Percentiles rank a stretch among this genome's conserved stretches.
Evolutionary conservation across 2,888 invertebrate species (phyloP).

Genomic region (Adelognathus sp.): DNA sequence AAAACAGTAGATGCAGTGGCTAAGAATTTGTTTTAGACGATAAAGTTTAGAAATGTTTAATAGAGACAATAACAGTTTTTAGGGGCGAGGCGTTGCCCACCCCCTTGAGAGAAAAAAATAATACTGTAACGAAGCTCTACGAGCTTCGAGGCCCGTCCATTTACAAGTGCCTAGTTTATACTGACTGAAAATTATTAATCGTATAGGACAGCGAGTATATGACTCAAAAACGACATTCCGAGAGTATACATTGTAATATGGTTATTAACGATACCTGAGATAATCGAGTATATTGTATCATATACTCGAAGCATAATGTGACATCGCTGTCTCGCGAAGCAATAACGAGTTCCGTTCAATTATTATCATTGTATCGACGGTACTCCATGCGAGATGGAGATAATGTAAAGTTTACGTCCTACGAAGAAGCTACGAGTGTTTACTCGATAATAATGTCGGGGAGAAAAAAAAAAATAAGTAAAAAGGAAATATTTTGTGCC

Average conservation of each 20-base stretch:
- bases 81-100: too few relatives aligned
- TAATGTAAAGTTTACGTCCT: slow-evolving; percentile 46
- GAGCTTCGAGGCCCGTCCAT: slow-evolving; percentile 60
- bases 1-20: too few relatives aligned
- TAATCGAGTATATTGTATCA: slow-evolving; percentile 42
- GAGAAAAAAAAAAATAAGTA: background rate
- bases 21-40: too few relatives aligned
- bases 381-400: slow-evolving; percentile 63
- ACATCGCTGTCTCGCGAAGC: slow-evolving; percentile 50
- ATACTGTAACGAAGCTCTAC: slow-evolving; percentile 38
- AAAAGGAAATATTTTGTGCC: background rate
- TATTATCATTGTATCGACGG: slow-evolving; percentile 52
- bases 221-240: slow-evolving; percentile 57
- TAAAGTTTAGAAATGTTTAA: too few relatives aligned
- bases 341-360: slow-evolving; percentile 4
- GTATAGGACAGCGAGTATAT: slow-evolving; percentile 23
- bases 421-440: slow-evolving; percentile 57
- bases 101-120: slow-evolving; percentile 15
- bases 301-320: slow-evolving; percentile 68
- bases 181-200: slow-evolving; percentile 43
- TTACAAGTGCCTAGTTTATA: slow-evolving; percentile 61
- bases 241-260: slow-evolving; percentile 37
- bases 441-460: slow-evolving; percentile 14
- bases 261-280: slow-evolving; percentile 6
- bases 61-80: too few relatives aligned